Conservation (phyloP, 2,888 invertebrate species). For the Apamea sordens region DNA sequence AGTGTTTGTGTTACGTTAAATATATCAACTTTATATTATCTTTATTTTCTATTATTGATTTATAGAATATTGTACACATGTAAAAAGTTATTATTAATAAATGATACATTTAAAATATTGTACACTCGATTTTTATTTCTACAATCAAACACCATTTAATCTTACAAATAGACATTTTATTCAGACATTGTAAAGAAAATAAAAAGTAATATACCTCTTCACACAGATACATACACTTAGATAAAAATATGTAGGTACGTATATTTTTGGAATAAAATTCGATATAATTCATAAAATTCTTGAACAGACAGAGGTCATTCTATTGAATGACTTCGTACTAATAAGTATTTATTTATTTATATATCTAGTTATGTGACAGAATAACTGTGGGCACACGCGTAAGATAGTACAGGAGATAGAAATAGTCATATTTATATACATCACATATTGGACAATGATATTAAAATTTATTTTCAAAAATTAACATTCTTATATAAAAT, state of each 20-base stretch:
- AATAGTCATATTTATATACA: conserved; percentile 68
- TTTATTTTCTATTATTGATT: conserved; percentile 64
- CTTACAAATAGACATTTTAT: conserved; percentile 88
- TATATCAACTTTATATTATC: conserved; percentile 61
- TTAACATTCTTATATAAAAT: conserved; percentile 68
- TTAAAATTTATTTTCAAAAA: conserved; percentile 64
- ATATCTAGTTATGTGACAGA: conserved; percentile 66
- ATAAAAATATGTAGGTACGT: conserved; percentile 87
- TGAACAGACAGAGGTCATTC: conserved; percentile 74
- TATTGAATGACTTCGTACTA: conserved; percentile 72
- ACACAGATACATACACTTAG: conserved; percentile 86
- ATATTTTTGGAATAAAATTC: conserved; percentile 86
- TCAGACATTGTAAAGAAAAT: conserved; percentile 89
- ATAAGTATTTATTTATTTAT: conserved; percentile 59
- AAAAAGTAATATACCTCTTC: conserved; percentile 84
- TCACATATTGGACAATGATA: conserved; percentile 59
- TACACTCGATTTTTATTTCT: conserved; percentile 78
- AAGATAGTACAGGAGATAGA: conserved; percentile 66
- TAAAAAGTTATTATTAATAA: conserved; percentile 69
- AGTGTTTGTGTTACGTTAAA: conserved; percentile 71
- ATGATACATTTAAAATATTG: conserved; percentile 66
- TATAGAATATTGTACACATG: conserved; percentile 65
- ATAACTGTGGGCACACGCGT: conserved; percentile 75
- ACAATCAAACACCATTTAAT: conserved; percentile 71
- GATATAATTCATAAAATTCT: conserved; percentile 82